These are phyloP conservation scores for Dioctria linearis DNA, from an alignment of 2,888 invertebrate species.

Conservation along the genomic window DNA sequence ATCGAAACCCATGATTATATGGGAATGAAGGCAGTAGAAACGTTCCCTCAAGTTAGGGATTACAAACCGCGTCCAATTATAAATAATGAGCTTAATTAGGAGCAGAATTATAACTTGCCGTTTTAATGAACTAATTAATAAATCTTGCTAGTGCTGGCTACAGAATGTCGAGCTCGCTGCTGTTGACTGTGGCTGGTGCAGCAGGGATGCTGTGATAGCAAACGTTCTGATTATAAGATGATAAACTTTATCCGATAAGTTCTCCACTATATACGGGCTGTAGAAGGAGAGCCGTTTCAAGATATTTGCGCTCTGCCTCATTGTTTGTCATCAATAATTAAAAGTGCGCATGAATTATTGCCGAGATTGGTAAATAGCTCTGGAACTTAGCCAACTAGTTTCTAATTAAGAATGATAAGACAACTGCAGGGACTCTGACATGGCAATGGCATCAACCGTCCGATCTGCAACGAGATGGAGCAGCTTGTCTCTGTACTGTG, in stretches of 20 bases:
- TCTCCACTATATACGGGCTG: not conserved
- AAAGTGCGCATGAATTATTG: constrained; percentile 51
- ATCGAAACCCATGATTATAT: constrained; percentile 25
- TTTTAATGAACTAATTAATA: constrained; percentile 63
- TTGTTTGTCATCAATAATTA: constrained; percentile 51
- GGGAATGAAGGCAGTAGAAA: constrained; percentile 7
- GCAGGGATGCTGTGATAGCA: not conserved
- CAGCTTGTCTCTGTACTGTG: not conserved
- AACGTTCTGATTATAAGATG: not conserved
- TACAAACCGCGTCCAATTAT: constrained; percentile 62
- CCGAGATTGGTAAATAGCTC: constrained; percentile 40
- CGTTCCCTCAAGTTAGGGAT: not conserved
- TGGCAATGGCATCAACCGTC: not conserved
- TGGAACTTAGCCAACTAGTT: constrained; percentile 36
- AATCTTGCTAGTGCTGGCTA: constrained; percentile 59
- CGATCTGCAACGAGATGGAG: not conserved
- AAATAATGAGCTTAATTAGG: constrained; percentile 63
- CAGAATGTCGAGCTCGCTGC: no score
- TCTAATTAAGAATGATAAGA: constrained; percentile 51
- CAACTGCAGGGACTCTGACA: constrained; percentile 16
- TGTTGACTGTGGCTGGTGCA: constrained; percentile 13
- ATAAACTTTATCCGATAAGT: constrained; percentile 15
- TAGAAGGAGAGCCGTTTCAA: constrained; percentile 3
- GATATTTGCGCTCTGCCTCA: constrained; percentile 17
- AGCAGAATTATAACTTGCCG: constrained; percentile 62